Conservation (phyloP, 2,888 invertebrate species). For the Caenorhabditis virilis region DNA sequence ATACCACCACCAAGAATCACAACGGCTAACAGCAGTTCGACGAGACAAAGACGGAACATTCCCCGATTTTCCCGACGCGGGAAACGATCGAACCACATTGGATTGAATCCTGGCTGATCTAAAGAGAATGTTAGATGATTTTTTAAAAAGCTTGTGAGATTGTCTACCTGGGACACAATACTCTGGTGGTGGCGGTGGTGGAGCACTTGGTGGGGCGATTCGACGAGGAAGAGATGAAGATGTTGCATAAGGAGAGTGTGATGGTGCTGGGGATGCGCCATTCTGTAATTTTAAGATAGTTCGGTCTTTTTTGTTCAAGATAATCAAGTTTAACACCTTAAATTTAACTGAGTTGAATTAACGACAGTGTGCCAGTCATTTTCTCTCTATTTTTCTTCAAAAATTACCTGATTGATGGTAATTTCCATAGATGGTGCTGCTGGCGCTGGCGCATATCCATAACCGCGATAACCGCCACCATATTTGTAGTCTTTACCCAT, state of each 20-base stretch:
- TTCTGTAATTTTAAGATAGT: constrained; percentile 12
- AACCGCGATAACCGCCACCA: constrained; percentile 45
- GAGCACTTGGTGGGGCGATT: constrained; percentile 37
- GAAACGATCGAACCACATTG: constrained; percentile 63
- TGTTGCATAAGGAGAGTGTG: constrained; percentile 19
- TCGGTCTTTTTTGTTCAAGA: not conserved
- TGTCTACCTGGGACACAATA: constrained; percentile 28
- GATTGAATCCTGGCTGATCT: constrained; percentile 45
- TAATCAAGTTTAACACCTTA: too few species aligned
- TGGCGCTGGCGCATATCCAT: constrained; percentile 57
- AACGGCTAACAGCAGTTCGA: constrained; percentile 57
- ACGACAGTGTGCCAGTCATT: too few species aligned
- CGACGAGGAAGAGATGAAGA: constrained; percentile 20
- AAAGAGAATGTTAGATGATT: not conserved
- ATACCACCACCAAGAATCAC: constrained; percentile 63
- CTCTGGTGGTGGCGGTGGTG: constrained; percentile 48
- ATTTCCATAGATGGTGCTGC: constrained; percentile 59
- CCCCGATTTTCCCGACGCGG: constrained; percentile 63
- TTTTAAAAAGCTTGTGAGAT: not conserved
- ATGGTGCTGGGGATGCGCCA: constrained; percentile 16
- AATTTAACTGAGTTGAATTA: too few species aligned
- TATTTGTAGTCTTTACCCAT: constrained; percentile 53
- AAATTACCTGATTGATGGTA: constrained; percentile 65
- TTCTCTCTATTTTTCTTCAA: too few species aligned
- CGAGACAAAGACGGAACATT: constrained; percentile 63